Evolutionary conservation across 2,888 invertebrate species (phyloP), one percentile per base, ranked within the genome.

Genomic region (Orchesellides sinensis): DNA sequence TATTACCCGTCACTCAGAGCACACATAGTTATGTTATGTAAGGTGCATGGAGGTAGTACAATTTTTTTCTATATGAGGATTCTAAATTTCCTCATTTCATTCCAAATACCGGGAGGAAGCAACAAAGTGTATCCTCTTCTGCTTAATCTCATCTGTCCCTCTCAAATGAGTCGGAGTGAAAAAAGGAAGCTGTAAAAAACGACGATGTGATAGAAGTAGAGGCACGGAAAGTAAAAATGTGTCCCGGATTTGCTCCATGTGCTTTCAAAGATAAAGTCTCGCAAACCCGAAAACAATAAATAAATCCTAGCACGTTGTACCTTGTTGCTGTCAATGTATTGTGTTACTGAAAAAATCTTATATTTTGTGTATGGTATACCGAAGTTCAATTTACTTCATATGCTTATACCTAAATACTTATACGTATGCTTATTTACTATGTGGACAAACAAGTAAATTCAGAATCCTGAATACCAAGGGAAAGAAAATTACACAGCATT

Each of bases 71-170:
- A n/a, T 23, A 68, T 8, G 29, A 68, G 21, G 25, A n/a, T 47
- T 49, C 29, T 49, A n/a, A 25, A 72, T 63, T 61, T 73, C 49
- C 63, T 61, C 63, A 23, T 47, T 49, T 63, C 49, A 61, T 73
- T 47, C 49, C 63, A 73, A 59, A 49, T 40, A n/a, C 25, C 45
- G 25, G 27, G 70, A 72, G 70, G 70, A 72, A 72, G 59, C 40
- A 27, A 59, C 40, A 45, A 72, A 72, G 63, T 49, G 65, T 12
- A 65, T 75, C 27, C 65, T 70, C 40, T 40, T 68, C 56, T 69
- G 78, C 45, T 69, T 70, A 70, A 59, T 63, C 63, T 78, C 78
- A 69, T 78, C 78, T 65, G 65, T 40, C 65, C 52, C 52, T 74
- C 52, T 52, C 75, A 73, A 63, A 63, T 74, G 52, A 65, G 32